phyloP scores from a whole-genome alignment of 2,888 invertebrate genomes.

The Zelleria hepariella region DNA sequence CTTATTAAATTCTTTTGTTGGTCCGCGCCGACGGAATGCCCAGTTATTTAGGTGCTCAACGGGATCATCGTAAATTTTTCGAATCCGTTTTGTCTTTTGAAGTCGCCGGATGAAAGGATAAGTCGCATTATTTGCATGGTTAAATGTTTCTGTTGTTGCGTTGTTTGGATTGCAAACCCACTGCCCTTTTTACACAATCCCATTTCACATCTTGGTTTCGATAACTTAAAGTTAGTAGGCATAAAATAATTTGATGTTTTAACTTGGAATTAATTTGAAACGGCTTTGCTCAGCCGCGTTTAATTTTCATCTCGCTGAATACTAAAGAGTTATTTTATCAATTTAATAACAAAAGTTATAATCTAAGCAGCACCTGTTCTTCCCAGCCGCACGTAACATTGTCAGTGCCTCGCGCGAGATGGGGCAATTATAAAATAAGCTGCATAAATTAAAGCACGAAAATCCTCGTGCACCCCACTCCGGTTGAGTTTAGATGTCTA shows the following conservation, averaged over 20 bases:
- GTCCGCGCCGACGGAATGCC: slow-evolving; percentile 41
- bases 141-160: slow-evolving; percentile 8
- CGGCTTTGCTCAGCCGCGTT: not conserved
- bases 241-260: not conserved
- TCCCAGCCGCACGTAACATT: slow-evolving; percentile 24
- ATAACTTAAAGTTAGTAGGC: not conserved
- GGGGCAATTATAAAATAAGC: slow-evolving; percentile 47
- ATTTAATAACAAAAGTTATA: slow-evolving; percentile 34
- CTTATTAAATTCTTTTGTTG: slow-evolving; percentile 70
- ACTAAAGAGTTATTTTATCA: slow-evolving; percentile 28
- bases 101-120: slow-evolving; percentile 36
- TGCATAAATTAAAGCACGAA: slow-evolving; percentile 48
- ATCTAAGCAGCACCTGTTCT: slow-evolving; percentile 42
- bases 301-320: not conserved
- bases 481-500: slow-evolving; percentile 41
- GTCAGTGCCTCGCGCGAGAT: slow-evolving; percentile 24
- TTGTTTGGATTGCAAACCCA: not conserved
- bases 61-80: slow-evolving; percentile 55
- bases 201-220: too few relatives aligned
- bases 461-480: slow-evolving; percentile 32
- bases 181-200: not conserved
- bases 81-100: slow-evolving; percentile 43
- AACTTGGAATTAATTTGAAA: not conserved
- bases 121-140: slow-evolving; percentile 44
- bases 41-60: slow-evolving; percentile 51